These are phyloP conservation scores for Hedychridium roseum DNA, from an alignment of 2,888 invertebrate species.

Conservation along the genomic window DNA sequence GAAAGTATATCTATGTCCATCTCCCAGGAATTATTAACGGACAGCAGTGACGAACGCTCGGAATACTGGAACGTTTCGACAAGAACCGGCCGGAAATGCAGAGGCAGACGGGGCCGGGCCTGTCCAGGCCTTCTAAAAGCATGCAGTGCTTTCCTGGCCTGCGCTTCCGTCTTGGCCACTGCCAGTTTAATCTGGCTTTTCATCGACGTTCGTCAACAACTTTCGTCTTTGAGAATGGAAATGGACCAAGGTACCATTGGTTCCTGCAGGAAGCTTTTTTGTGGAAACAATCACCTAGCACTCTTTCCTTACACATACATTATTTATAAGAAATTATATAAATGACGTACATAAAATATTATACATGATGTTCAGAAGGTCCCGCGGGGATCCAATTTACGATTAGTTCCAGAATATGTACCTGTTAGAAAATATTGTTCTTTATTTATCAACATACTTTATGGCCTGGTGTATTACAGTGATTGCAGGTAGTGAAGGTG, in stretches of 20 bases:
- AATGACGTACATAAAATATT: too few relatives aligned
- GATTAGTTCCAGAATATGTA: slow-evolving; percentile 29
- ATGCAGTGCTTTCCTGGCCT: slow-evolving; percentile 70
- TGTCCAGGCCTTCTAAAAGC: slow-evolving; percentile 69
- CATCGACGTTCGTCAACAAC: slow-evolving; percentile 73
- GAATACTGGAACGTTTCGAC: slow-evolving; percentile 63
- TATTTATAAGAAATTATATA: too few relatives aligned
- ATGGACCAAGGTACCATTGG: slow-evolving; percentile 72
- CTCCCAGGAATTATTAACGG: slow-evolving; percentile 71
- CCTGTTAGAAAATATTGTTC: slow-evolving; percentile 5
- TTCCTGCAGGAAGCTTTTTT: too few relatives aligned
- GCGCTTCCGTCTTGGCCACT: slow-evolving; percentile 72
- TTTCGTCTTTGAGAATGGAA: slow-evolving; percentile 71
- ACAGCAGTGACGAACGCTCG: slow-evolving; percentile 71
- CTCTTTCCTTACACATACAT: too few relatives aligned
- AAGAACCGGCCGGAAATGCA: slow-evolving; percentile 49
- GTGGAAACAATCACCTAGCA: too few relatives aligned
- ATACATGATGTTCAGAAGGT: too few relatives aligned
- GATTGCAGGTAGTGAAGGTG: slow-evolving; percentile 72
- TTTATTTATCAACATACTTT: neutral
- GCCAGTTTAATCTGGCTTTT: slow-evolving; percentile 75
- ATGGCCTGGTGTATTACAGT: slow-evolving; percentile 67
- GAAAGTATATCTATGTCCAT: too few relatives aligned
- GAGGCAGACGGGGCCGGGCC: slow-evolving; percentile 53
- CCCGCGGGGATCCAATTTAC: too few relatives aligned